These are phyloP conservation scores for Nannospalax galili DNA, from an alignment of 2,113 vertebrate species.

Conservation along the genomic window DNA sequence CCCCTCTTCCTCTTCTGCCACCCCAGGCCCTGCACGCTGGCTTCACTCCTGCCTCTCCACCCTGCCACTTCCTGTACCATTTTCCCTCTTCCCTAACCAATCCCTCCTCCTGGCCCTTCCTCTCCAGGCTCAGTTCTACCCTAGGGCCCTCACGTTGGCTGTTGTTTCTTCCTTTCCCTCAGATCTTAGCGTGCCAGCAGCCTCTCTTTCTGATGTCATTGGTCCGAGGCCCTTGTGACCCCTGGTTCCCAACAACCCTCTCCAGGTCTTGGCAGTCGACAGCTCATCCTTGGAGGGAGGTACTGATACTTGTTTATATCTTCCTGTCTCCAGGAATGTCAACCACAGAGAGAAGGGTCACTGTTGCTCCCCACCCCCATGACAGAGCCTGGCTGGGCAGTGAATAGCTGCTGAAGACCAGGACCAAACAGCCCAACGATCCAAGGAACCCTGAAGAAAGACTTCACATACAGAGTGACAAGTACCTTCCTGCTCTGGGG, in stretches of 20 bases:
- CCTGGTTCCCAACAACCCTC: neutral
- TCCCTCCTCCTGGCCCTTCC: neutral
- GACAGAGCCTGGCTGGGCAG: neutral
- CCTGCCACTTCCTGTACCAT: accelerated
- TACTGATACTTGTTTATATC: neutral
- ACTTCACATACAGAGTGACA: neutral
- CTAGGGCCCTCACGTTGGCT: neutral
- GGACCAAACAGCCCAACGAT: neutral
- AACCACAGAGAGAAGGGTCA: neutral
- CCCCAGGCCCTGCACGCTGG: neutral
- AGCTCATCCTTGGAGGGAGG: neutral
- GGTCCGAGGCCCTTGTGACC: neutral
- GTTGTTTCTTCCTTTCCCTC: neutral
- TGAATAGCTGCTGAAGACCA: neutral
- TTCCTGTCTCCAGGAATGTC: neutral
- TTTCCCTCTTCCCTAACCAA: neutral
- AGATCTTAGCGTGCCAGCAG: accelerated
- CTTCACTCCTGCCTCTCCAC: neutral
- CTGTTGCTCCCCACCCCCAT: neutral
- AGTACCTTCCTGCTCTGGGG: neutral
- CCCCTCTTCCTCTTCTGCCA: neutral
- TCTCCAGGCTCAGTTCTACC: neutral
- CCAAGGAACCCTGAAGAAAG: neutral
- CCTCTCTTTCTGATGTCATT: neutral
- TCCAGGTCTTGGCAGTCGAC: neutral